Conservation (phyloP, 92 coral and sea anemone genomes). For the Anthopleura xanthogrammica region DNA sequence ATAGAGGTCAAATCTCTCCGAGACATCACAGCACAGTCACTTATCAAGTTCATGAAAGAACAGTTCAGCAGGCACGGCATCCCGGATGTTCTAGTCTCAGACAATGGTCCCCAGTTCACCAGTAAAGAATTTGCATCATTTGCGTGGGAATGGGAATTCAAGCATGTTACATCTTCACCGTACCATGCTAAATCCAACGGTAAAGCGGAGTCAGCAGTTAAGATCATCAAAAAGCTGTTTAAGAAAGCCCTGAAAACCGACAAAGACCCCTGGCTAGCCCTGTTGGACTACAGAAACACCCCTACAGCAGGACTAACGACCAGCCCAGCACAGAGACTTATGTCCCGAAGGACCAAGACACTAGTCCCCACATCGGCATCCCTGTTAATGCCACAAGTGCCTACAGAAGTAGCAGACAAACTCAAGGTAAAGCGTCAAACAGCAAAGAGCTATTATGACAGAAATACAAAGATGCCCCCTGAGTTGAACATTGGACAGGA, state of each 20-base stretch:
- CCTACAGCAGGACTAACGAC: constrained; percentile 43
- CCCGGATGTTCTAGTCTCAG: constrained; percentile 44
- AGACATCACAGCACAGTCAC: constrained; percentile 5
- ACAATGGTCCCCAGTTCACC: constrained; percentile 35
- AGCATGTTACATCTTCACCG: constrained; percentile 28
- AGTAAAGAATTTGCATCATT: constrained; percentile 20
- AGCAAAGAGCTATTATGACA: constrained; percentile 45
- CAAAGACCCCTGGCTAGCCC: constrained; percentile 55
- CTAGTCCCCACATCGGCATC: constrained; percentile 20
- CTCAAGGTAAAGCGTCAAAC: neutral
- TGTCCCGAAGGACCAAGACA: constrained; percentile 47
- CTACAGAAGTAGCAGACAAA: too few relatives aligned
- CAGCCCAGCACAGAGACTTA: constrained; percentile 51
- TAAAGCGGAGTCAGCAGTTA: neutral
- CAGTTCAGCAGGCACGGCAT: constrained; percentile 52
- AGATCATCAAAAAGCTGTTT: constrained; percentile 35
- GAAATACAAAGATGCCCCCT: constrained; percentile 29
- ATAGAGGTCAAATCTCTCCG: neutral
- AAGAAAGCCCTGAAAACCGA: constrained; percentile 45
- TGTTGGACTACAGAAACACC: constrained; percentile 46
- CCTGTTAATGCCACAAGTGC: too few relatives aligned
- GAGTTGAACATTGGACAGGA: constrained; percentile 47
- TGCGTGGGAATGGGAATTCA: constrained; percentile 32
- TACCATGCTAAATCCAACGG: constrained; percentile 13
- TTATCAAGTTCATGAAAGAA: constrained; percentile 33